Conservation (phyloP, 2,797 vertebrate species). For the Molossus alvarezi region DNA sequence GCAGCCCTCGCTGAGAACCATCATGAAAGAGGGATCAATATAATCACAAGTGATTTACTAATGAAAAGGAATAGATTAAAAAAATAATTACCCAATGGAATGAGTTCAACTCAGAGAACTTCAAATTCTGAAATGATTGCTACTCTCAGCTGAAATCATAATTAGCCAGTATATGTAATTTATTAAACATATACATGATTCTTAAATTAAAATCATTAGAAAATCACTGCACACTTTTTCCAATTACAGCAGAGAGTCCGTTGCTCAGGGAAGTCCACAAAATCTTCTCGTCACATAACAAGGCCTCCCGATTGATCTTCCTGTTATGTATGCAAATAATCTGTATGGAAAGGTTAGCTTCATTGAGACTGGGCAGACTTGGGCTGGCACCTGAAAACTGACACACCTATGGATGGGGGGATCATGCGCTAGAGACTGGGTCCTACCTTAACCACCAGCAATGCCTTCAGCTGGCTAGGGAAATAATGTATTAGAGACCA, state of each 20-base stretch:
- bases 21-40: neutral
- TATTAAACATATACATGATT: slow-evolving; percentile 58
- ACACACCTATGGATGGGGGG: rapidly evolving
- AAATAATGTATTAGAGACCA: rapidly evolving
- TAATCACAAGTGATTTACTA: neutral
- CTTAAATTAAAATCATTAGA: slow-evolving; percentile 63
- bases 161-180: slow-evolving; percentile 6
- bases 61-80: slow-evolving; percentile 15
- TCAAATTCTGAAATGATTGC: slow-evolving; percentile 5
- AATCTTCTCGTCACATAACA: neutral
- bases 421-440: neutral
- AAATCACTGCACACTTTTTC: slow-evolving; percentile 29
- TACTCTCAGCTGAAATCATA: slow-evolving; percentile 8
- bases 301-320: neutral
- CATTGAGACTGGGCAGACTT: too few relatives aligned
- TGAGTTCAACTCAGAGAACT: neutral
- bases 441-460: neutral
- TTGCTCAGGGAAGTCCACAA: neutral
- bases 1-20: neutral
- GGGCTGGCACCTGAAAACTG: neutral
- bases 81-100: neutral
- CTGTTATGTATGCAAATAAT: neutral
- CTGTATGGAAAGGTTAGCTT: neutral
- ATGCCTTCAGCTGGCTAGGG: neutral
- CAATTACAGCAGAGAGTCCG: neutral